phyloP scores from a whole-genome alignment of 92 coral and sea anemone species.

The Bergia sp. region DNA sequence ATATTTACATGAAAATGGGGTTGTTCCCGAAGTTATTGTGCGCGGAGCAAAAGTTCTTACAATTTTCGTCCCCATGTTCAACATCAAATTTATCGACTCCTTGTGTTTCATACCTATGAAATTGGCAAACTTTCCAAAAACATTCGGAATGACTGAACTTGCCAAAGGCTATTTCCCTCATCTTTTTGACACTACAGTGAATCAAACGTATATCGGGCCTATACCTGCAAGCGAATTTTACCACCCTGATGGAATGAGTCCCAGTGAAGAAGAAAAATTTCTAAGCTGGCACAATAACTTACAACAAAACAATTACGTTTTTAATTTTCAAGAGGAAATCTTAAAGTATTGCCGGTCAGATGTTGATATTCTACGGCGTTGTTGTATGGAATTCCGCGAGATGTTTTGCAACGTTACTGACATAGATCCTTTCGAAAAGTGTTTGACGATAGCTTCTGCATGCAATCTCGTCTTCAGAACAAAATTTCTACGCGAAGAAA shows the following conservation, averaged over 20 bases:
- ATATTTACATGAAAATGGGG: slow-evolving; percentile 27
- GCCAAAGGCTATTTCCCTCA: slow-evolving; percentile 39
- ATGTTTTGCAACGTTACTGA: not conserved
- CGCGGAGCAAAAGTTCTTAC: slow-evolving; percentile 55
- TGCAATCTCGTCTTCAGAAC: slow-evolving; percentile 29
- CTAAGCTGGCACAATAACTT: not conserved
- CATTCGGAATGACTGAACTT: slow-evolving; percentile 5
- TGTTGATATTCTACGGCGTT: no score
- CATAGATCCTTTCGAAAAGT: slow-evolving; percentile 4
- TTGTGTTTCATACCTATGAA: slow-evolving; percentile 20
- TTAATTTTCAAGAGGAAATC: no score
- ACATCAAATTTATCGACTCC: slow-evolving; percentile 54
- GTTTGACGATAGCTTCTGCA: slow-evolving; percentile 15
- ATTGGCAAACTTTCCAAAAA: slow-evolving; percentile 34
- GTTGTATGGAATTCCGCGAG: not conserved
- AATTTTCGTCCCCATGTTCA: not conserved
- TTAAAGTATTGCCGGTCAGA: no score
- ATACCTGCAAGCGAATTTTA: slow-evolving; percentile 26
- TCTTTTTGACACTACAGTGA: slow-evolving; percentile 32
- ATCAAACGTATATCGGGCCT: slow-evolving; percentile 41
- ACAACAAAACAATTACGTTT: no score
- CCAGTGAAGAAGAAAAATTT: slow-evolving; percentile 31
- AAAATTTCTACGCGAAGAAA: slow-evolving; percentile 29
- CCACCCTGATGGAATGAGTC: slow-evolving; percentile 46
- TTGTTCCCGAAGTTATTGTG: slow-evolving; percentile 34